Base-by-base conservation (phyloP, 2,113 vertebrate genomes). In the Promerops cafer region DNA sequence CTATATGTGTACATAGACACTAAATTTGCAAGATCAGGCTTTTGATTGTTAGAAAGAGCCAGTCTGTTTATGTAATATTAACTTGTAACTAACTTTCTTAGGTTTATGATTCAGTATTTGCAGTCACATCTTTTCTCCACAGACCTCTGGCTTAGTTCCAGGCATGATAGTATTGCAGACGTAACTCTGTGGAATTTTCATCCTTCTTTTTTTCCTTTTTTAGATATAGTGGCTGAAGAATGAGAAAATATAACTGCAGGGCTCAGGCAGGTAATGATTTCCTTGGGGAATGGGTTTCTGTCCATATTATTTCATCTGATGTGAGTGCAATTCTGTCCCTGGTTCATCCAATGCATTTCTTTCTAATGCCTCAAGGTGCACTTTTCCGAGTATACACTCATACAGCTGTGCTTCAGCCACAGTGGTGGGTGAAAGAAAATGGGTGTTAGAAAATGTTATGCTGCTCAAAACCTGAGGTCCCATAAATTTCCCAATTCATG, bases 1-100 rank as follows among this genome's bases (percentile, higher is more conserved):
- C 6, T 52, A 2, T 39, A 20, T 30, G 9, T 1, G 0, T 60
- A 18, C 0, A 3, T 30, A 28, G 27, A 45, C 15, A 33, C 22
- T 47, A 33, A 72, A 76, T 80, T 39, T 80, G 30, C 12, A 42
- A 77, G 27, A 33, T 31, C 13, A 44, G 18, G 4, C 3, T 52
- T 53, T 64, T 40, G 37, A 68, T 11, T 47, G 6, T n/a, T 42
- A n/a, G 39, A 52, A 70, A 90, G 19, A 31, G 2, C 15, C 20
- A 70, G 27, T 31, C n/a, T 76, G 10, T 39, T 83, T 42, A 37
- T 28, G 16, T 21, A 27, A 14, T 49, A 8, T 52, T 33, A 64
- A 16, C 15, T 14, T 61, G 15, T 69, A 80, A 74, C 24, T 33
- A 15, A 24, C 13, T 54, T 19, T 30, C 15, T 64, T n/a, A 33